Base-by-base conservation (phyloP, 2,888 invertebrate species). In the Diabrotica balteata region DNA sequence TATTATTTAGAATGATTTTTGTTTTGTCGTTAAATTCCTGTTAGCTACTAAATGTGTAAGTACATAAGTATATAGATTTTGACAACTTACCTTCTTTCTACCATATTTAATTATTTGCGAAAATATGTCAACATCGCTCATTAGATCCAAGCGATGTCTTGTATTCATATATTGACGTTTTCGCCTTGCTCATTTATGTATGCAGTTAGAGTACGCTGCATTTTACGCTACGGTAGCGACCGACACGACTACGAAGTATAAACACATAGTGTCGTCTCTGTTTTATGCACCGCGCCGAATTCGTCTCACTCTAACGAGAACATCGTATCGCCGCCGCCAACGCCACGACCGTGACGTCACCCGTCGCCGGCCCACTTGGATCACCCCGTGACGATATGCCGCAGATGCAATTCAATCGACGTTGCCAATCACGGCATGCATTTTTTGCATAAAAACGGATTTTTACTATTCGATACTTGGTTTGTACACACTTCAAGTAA, bases 151-250 rank as follows among this genome's bases (percentile, higher is more conserved):
- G 44, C 55, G 45, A 57, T 17, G 17, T 9, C 17, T 11, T 43
- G 44, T 50, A 51, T 63, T 50, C 44, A 51, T 57, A 57, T 71
- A 71, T 71, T 55, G 68, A 68, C 62, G 59, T 68, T 62, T 59
- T 67, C 59, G 51, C 59, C 32, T 53, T 55, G 63, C 50, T 63
- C 76, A 78, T 77, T 77, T 78, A 76, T 78, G 77, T 78, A 80
- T 80, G 80, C 79, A 79, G 79, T 80, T 67, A 42, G 69, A 80
- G 80, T 81, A 81, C 80, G 80, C 72, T 81, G 79, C 80, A 80
- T 79, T 80, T 80, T 80, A 80, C 81, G 79, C 77, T 79, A 78
- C 77, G 76, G 73, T 59, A 32, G 10, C 62, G 52, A 45, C 45
- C 62, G 61, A 50, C 49, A 17, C 32, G 50, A 63, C 55, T 63